Evolutionary conservation across 2,797 vertebrate species (phyloP).

Genomic region (Peromyscus attwateri): DNA sequence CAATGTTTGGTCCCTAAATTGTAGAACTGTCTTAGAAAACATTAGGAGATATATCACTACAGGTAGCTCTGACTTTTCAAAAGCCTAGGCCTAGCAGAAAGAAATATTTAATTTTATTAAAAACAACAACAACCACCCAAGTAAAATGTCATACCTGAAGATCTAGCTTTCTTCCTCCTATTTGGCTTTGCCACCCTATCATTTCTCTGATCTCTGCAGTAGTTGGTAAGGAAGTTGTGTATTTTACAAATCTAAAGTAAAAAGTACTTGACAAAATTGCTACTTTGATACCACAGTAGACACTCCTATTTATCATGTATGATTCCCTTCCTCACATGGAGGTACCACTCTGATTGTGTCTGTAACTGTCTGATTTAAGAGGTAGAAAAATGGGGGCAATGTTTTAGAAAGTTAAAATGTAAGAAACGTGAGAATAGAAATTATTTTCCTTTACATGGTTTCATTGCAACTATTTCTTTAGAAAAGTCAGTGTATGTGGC

Average conservation of each 20-base stretch:
- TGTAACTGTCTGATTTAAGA: conserved; percentile 62
- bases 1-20: not conserved
- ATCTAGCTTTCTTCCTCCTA: not conserved
- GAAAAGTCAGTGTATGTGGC: conserved; percentile 49
- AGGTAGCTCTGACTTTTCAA: not conserved
- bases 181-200: not conserved
- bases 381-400: not conserved
- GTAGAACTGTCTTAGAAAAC: not conserved
- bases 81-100: not conserved
- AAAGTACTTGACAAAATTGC: not conserved
- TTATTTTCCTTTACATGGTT: conserved; percentile 26
- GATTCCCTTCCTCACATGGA: not conserved
- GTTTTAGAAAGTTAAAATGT: conserved; percentile 65
- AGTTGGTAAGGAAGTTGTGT: not conserved
- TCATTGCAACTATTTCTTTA: conserved; percentile 50
- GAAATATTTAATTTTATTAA: not conserved
- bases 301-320: conserved; percentile 13
- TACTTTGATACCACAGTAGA: not conserved
- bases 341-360: not conserved
- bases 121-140: not conserved
- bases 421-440: conserved; percentile 54
- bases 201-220: not conserved
- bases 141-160: conserved; percentile 11
- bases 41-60: not conserved
- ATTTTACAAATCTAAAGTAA: conserved; percentile 41